A percentile compares a stretch with the other conserved stretches of the same genome.
These are phyloP conservation scores for Anagyrus pseudococci DNA, from an alignment of 2,888 invertebrate species.

Conservation along the genomic window DNA sequence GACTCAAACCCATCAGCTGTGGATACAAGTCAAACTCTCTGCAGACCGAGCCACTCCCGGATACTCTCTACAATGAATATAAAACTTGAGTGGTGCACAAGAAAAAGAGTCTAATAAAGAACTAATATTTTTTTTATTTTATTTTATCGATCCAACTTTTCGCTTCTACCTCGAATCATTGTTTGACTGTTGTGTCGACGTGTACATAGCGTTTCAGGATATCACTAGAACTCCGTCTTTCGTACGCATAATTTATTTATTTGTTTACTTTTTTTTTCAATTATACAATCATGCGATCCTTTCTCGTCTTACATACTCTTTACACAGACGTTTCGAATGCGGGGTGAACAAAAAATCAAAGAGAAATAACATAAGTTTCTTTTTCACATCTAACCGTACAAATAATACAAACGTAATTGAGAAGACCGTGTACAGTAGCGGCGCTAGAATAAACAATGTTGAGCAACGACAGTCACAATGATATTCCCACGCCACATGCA, in stretches of 20 bases:
- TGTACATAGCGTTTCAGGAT: conserved; percentile 17
- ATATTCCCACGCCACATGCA: conserved; percentile 34
- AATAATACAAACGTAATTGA: conserved; percentile 43
- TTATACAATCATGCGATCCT: conserved; percentile 14
- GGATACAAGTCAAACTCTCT: too few species aligned
- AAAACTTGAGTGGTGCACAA: conserved; percentile 10
- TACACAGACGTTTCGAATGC: conserved; percentile 6
- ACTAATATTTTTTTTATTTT: conserved; percentile 2
- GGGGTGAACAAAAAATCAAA: conserved; percentile 21
- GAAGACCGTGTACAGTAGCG: conserved; percentile 43
- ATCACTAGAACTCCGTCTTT: conserved; percentile 8
- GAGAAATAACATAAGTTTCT: conserved; percentile 1
- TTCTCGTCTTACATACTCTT: conserved; percentile 4
- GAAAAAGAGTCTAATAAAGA: conserved; percentile 10
- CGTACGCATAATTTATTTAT: not conserved
- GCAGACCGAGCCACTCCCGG: too few species aligned
- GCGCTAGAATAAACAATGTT: conserved; percentile 27
- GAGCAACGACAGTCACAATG: conserved; percentile 20
- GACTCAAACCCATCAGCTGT: too few species aligned
- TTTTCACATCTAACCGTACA: conserved; percentile 1
- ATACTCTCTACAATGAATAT: too few species aligned
- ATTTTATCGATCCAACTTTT: not conserved
- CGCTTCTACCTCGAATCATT: not conserved
- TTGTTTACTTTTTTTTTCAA: not conserved
- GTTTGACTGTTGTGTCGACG: conserved; percentile 9